Evolutionary conservation across 2,113 vertebrate genomes (phyloP), one percentile per base, ranked within the genome.

Genomic region (Mesoclemmys tuberculata): DNA sequence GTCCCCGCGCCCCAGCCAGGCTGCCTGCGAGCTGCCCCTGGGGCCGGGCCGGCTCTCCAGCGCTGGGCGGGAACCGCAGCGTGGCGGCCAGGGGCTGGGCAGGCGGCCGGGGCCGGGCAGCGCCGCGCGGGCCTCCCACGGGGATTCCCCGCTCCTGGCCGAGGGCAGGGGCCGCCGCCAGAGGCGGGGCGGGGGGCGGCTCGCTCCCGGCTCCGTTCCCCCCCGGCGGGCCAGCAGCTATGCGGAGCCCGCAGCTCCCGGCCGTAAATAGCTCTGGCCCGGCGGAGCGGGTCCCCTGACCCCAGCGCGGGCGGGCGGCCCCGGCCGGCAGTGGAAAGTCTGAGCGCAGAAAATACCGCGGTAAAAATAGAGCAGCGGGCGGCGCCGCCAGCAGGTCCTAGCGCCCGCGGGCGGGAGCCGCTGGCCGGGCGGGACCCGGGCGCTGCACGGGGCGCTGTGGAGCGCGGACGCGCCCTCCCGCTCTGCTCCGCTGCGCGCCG

Each of bases 241-340:
- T 68, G 61, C 61, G 16, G 35, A 35, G 61, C 26, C 41, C 48
- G n/a, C 68, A 49, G 88, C 41, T 91, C 92, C 83, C 56, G n/a
- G 68, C 96, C 98, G 98, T 98, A 98, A 98, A 98, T 98, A 98
- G 92, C 93, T 92, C 55, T 21, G 29, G 83, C 85, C 41, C 93
- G 90, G 87, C 95, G 86, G 92, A 96, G 88, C 52, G 94, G 95
- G 89, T 97, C 93, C 93, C 91, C 52, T n/a, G 94, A 88, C 89
- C 87, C 49, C 27, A 95, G 46, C 46, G 46, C 46, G 46, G 46
- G 46, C 46, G 46, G 46, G 96, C 90, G 49, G 97, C 86, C 95
- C 96, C 90, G 49, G 97, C 86, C 95, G 94, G 95, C 86, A 88
- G 93, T 98, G 97, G 97, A 98, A 98, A 98, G 89, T 98, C 97